These are phyloP conservation scores for Mythimna albipuncta DNA, from an alignment of 2,888 invertebrate species.

Conservation along the genomic window DNA sequence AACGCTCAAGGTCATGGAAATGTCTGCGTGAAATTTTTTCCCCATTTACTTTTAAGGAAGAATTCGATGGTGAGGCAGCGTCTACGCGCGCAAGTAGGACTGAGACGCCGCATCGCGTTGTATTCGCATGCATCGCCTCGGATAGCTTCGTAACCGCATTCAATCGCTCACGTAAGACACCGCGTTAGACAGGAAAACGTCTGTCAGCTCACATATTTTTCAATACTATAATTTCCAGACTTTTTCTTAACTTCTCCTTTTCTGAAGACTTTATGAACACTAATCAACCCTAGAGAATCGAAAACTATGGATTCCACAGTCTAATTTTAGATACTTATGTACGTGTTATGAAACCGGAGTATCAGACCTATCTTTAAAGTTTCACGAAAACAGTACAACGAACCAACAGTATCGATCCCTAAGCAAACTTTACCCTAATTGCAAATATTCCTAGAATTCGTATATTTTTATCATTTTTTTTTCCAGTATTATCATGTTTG, in stretches of 20 bases:
- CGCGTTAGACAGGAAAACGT: too few relatives aligned
- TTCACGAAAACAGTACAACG: neutral
- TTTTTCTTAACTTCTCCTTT: neutral
- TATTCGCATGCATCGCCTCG: too few relatives aligned
- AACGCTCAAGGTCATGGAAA: constrained; percentile 2
- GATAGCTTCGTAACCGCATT: too few relatives aligned
- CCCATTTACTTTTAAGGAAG: neutral
- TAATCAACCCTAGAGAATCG: neutral
- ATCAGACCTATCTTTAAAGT: neutral
- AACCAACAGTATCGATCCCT: constrained; percentile 9
- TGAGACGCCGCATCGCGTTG: too few relatives aligned
- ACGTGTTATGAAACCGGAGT: neutral
- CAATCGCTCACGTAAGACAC: too few relatives aligned
- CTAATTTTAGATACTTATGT: neutral
- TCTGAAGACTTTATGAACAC: neutral
- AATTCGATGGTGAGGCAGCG: too few relatives aligned
- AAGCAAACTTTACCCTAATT: neutral
- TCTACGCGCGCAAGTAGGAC: too few relatives aligned
- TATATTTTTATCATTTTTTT: neutral
- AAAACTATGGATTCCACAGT: neutral
- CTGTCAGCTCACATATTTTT: too few relatives aligned
- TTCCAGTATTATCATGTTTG: constrained; percentile 10
- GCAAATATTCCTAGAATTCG: constrained; percentile 8
- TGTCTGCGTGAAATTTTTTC: neutral
- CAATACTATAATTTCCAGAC: neutral